Base-by-base conservation (phyloP, 1,140 invertebrate species). In the Triops cancriformis region DNA sequence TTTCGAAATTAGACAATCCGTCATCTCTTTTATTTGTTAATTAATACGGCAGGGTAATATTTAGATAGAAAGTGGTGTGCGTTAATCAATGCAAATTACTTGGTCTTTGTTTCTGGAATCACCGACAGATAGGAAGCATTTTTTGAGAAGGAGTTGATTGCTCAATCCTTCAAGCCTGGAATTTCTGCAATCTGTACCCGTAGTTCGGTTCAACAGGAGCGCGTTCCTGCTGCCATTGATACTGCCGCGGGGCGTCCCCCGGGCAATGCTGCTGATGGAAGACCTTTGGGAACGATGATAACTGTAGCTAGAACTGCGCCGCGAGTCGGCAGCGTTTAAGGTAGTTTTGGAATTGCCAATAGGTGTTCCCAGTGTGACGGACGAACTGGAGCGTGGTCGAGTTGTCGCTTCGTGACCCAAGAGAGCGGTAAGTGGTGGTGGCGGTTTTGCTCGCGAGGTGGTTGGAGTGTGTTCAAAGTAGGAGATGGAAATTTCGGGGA, bases 171-270 rank as follows among this genome's bases (percentile, higher is more conserved):
- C 51, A 23, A 64, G 51, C 51, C 23, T 64, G 3, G 77, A 27
- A 78, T 73, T 73, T 26, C 77, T 14, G 18, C 75, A 26, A 26
- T 78, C 77, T n/a, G 73, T 5, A 11, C 77, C 74, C 18, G 72
- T 41, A 45, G 28, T 78, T 23, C 77, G 72, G 31, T 45, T 64
- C 41, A 78, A 14, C 26, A 78, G 12, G 26, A 78, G 26, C 11
- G 73, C 77, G 26, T 73, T 73, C 27, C 72, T 73, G 26, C 77
- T 78, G 28, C 77, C 77, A 73, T 43, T 78, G 64, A 73, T 73
- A 73, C 77, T 78, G 37, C 77, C 74, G 9, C 77, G 73, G 14
- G 77, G 77, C n/a, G 77, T 78, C 51, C 51, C 51, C 51, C 51
- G 51, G 14, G 51, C 51, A 64, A 64, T 3, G 51, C 51, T 64